These are phyloP conservation scores for Semicossyphus pulcher DNA, from an alignment of 2,113 vertebrate genomes.

Conservation along the genomic window DNA sequence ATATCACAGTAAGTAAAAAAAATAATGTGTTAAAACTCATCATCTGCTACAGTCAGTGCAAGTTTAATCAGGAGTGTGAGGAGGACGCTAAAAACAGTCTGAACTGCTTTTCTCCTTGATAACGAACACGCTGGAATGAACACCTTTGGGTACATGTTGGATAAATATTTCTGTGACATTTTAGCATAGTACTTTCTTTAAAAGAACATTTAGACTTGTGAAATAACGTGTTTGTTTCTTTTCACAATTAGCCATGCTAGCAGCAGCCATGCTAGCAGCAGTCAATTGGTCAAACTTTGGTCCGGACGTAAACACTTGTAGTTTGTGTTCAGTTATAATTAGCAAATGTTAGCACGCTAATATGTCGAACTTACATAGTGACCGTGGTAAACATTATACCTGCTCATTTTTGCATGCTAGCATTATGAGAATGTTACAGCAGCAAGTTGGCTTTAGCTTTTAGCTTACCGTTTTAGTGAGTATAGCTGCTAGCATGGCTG, in stretches of 20 bases:
- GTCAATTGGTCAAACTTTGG: no score
- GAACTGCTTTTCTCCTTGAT: neutral
- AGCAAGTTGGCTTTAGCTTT: neutral
- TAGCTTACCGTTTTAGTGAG: neutral
- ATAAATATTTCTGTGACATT: no score
- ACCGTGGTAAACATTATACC: neutral
- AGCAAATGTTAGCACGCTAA: neutral
- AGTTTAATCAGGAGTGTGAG: constrained; percentile 15
- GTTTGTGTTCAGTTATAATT: no score
- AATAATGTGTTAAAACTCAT: constrained; percentile 11
- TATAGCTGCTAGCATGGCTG: neutral
- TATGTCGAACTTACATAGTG: neutral
- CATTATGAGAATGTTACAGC: neutral
- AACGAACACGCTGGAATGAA: neutral
- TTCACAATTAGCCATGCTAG: no score
- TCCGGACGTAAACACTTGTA: no score
- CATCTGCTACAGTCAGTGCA: constrained; percentile 23
- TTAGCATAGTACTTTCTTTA: no score
- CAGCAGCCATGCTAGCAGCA: neutral
- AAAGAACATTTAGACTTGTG: no score
- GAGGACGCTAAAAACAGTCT: neutral
- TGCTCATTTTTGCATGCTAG: no score
- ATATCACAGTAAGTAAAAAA: constrained; percentile 20
- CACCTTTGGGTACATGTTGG: no score
- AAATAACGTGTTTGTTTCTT: no score